Evolutionary conservation across 2,113 vertebrate genomes (phyloP).

Genomic region (Pipa parva): DNA sequence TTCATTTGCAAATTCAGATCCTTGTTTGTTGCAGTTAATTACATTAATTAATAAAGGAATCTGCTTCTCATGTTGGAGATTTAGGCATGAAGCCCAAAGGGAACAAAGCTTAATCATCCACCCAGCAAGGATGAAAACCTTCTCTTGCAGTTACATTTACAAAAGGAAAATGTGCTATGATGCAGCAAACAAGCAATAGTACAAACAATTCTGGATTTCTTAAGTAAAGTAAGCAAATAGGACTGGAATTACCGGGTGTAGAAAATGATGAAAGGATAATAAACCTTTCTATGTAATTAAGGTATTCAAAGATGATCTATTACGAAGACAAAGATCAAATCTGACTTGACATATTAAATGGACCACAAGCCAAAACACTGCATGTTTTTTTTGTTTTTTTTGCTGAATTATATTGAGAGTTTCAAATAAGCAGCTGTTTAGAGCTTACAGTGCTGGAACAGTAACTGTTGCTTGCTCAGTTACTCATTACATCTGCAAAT

Average conservation of each 20-base stretch:
- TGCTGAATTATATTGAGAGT: too few species aligned
- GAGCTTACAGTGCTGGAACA: too few species aligned
- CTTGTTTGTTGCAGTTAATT: constrained; percentile 41
- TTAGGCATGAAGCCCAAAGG: constrained; percentile 14
- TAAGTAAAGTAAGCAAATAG: neutral
- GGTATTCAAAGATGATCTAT: too few species aligned
- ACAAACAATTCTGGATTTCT: neutral
- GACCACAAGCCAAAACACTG: too few species aligned
- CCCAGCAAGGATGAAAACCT: constrained; percentile 3
- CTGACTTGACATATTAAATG: too few species aligned
- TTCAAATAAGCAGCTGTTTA: too few species aligned
- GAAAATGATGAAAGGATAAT: neutral
- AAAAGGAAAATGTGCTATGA: neutral
- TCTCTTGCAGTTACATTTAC: neutral
- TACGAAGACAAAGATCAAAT: neutral
- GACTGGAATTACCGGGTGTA: neutral
- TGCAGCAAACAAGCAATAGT: neutral
- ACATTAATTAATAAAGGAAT: constrained; percentile 42
- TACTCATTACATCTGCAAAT: too few species aligned
- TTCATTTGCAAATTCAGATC: constrained; percentile 35
- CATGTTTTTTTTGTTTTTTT: too few species aligned
- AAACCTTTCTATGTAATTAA: too few species aligned
- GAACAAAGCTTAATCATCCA: constrained; percentile 1
- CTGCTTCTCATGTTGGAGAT: constrained; percentile 17
- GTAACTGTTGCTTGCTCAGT: too few species aligned